phyloP scores from a whole-genome alignment of 1,140 invertebrate species.

The Melipona quadrifasciata region DNA sequence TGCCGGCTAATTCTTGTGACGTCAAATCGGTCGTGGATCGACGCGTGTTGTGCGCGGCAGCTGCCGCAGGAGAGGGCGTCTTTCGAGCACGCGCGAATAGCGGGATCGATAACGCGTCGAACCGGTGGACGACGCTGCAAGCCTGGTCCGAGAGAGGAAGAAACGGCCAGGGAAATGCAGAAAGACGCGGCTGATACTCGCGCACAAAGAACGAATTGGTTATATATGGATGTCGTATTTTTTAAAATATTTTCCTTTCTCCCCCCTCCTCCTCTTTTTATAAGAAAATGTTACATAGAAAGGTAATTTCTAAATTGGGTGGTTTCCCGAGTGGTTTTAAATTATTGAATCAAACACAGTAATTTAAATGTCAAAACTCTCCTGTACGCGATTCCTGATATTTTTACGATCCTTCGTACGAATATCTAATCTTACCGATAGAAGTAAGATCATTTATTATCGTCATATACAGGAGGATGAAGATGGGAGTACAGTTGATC shows the following conservation, averaged over 20 bases:
- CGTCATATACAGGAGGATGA: neutral
- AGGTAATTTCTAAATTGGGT: neutral
- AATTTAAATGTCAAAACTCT: neutral
- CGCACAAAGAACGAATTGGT: neutral
- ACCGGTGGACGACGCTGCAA: conserved; percentile 29
- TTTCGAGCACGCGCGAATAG: conserved; percentile 72
- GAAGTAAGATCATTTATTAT: neutral
- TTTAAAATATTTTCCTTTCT: neutral
- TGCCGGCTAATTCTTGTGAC: conserved; percentile 54
- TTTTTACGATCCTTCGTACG: neutral
- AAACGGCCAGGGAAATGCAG: conserved; percentile 30
- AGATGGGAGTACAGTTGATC: neutral
- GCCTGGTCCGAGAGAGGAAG: conserved; percentile 25
- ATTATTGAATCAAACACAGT: neutral
- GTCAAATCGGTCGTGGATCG: conserved; percentile 64
- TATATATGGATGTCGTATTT: neutral
- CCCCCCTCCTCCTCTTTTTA: neutral
- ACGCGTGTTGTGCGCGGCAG: conserved; percentile 50
- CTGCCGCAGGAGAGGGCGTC: conserved; percentile 56
- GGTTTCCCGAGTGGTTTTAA: neutral
- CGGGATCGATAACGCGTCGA: conserved; percentile 72
- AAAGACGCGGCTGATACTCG: neutral
- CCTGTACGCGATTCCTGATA: too few relatives aligned
- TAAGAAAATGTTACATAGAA: neutral
- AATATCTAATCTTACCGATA: neutral